These are phyloP conservation scores for Baryphthengus martii DNA, from an alignment of 2,113 vertebrate species.

Conservation along the genomic window DNA sequence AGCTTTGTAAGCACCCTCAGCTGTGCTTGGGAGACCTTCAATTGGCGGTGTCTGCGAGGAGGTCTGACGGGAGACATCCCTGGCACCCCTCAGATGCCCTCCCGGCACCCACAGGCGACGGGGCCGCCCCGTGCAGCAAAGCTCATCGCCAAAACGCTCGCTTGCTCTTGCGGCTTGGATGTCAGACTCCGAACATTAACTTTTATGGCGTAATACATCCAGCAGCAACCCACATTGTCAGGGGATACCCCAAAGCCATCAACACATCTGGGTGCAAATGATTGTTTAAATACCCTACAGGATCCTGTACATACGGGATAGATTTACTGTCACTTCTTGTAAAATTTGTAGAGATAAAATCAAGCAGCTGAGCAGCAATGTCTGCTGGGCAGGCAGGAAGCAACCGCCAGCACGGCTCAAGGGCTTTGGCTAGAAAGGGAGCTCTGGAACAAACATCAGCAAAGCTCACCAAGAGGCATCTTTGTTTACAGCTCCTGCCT, in stretches of 20 bases:
- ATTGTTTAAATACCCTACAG: background rate
- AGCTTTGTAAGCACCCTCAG: background rate
- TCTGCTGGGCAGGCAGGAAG: background rate
- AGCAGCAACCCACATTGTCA: background rate
- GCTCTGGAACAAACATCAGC: background rate
- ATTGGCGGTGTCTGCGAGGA: rapidly evolving
- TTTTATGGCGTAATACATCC: background rate
- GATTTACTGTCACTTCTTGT: slow-evolving; percentile 42
- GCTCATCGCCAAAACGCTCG: background rate
- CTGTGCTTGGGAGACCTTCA: background rate
- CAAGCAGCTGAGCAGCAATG: background rate
- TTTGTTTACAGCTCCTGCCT: background rate
- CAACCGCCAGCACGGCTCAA: background rate
- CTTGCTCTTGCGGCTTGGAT: background rate
- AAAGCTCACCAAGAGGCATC: background rate
- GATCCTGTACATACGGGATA: background rate
- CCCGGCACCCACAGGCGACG: rapidly evolving
- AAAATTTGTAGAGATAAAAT: slow-evolving; percentile 22
- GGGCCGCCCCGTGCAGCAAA: background rate
- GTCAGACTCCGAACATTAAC: background rate
- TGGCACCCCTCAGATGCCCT: rapidly evolving
- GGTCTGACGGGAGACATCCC: background rate
- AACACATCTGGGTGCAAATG: background rate
- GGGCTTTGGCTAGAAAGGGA: background rate
- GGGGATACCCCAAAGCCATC: slow-evolving; percentile 32